These are phyloP conservation scores for Rhagium mordax DNA, from an alignment of 2,888 invertebrate genomes.

Conservation along the genomic window DNA sequence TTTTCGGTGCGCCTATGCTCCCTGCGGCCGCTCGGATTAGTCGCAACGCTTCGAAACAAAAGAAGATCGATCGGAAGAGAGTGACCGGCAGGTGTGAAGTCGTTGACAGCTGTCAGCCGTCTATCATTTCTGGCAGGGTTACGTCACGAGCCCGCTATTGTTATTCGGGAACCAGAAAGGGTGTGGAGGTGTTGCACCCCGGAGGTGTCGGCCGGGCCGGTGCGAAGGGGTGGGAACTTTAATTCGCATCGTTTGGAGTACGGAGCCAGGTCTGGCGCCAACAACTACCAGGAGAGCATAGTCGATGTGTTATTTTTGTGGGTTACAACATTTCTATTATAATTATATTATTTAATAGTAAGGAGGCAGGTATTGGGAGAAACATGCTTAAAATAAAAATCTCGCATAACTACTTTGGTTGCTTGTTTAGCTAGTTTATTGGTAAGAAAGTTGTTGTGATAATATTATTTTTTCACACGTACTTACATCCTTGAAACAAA, in stretches of 20 bases:
- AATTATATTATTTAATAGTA: not conserved
- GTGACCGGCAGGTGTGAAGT: constrained; percentile 30
- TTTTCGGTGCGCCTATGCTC: not conserved
- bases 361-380: too few species aligned
- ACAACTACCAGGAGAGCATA: constrained; percentile 43
- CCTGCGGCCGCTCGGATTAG: not conserved
- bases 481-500: too few species aligned
- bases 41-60: constrained; percentile 12
- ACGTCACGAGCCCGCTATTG: constrained; percentile 69
- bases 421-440: too few species aligned
- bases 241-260: constrained; percentile 36
- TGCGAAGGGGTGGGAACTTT: constrained; percentile 22
- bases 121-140: constrained; percentile 69
- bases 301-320: not conserved
- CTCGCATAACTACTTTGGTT: too few species aligned
- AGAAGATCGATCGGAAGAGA: constrained; percentile 25
- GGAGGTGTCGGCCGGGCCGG: constrained; percentile 22
- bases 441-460: too few species aligned
- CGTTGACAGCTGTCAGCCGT: constrained; percentile 69
- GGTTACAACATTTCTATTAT: not conserved
- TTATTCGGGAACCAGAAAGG: constrained; percentile 62
- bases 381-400: too few species aligned
- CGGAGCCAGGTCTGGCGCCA: constrained; percentile 50
- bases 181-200: constrained; percentile 45
- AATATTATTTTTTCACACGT: too few species aligned